These are phyloP conservation scores for Marronus borbonicus DNA, from an alignment of 2,888 invertebrate genomes.

Conservation along the genomic window DNA sequence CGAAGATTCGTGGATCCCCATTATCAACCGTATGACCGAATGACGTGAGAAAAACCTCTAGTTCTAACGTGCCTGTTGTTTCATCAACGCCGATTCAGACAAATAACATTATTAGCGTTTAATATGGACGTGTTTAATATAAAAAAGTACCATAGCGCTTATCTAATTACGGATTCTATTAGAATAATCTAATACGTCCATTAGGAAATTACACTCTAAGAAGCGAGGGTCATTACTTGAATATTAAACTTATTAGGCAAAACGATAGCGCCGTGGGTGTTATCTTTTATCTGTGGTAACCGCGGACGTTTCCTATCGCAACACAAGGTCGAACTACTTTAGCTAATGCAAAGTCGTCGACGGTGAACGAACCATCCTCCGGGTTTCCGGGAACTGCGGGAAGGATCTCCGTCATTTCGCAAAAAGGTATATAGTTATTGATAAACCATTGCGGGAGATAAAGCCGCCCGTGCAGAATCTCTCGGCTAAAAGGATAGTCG, in stretches of 20 bases:
- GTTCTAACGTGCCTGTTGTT: too few relatives aligned
- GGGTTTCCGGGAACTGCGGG: background rate
- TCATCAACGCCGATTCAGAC: too few relatives aligned
- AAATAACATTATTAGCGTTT: too few relatives aligned
- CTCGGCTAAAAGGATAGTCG: conserved; percentile 55
- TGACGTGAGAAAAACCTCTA: too few relatives aligned
- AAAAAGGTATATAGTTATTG: conserved; percentile 49
- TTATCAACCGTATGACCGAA: too few relatives aligned
- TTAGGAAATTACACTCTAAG: conserved; percentile 20
- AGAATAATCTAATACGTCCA: conserved; percentile 8
- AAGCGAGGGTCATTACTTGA: background rate
- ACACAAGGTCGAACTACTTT: conserved; percentile 27
- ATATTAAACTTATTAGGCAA: conserved; percentile 30
- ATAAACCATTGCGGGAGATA: conserved; percentile 52
- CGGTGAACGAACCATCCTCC: conserved; percentile 6
- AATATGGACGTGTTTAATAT: too few relatives aligned
- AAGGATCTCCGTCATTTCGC: conserved; percentile 34
- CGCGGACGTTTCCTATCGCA: conserved; percentile 27
- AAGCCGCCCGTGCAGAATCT: conserved; percentile 44
- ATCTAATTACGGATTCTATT: too few relatives aligned
- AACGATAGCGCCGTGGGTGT: background rate
- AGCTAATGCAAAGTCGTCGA: conserved; percentile 21
- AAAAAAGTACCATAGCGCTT: too few relatives aligned
- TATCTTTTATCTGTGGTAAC: conserved; percentile 24
- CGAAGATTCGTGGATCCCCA: too few relatives aligned